These are phyloP conservation scores for Pteropus alecto DNA, from an alignment of 2,113 vertebrate genomes.

Conservation along the genomic window DNA sequence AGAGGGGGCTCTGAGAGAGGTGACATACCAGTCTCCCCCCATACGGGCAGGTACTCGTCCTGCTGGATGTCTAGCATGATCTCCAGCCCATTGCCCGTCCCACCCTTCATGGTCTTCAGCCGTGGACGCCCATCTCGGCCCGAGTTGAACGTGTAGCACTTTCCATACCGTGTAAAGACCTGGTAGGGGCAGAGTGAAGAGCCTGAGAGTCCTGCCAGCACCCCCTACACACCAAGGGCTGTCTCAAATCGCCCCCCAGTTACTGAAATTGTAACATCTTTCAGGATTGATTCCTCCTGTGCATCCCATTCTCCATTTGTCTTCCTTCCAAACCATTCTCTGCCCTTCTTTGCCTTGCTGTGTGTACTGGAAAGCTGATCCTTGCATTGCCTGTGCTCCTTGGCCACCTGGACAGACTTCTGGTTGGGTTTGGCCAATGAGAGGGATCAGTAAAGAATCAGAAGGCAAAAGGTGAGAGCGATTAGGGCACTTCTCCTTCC, in stretches of 20 bases:
- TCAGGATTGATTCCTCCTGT: background rate
- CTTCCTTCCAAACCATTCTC: background rate
- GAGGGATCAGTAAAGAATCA: background rate
- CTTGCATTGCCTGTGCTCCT: background rate
- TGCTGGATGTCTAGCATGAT: slow-evolving; percentile 99
- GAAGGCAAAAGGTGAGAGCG: background rate
- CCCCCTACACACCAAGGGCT: background rate
- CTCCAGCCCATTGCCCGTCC: slow-evolving; percentile 97
- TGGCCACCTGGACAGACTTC: background rate
- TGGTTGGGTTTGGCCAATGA: background rate
- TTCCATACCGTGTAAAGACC: slow-evolving; percentile 98
- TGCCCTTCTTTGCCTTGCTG: background rate
- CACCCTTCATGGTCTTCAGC: slow-evolving; percentile 95
- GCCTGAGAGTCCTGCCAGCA: background rate
- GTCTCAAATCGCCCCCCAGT: background rate
- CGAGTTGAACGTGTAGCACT: slow-evolving; percentile 98
- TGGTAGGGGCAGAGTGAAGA: slow-evolving; percentile 67
- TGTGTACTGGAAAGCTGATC: background rate
- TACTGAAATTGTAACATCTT: background rate
- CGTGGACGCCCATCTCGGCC: slow-evolving; percentile 92
- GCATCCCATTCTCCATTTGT: background rate
- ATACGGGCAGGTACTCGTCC: slow-evolving; percentile 97
- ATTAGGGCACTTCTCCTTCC: background rate
- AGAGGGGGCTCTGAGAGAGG: background rate
- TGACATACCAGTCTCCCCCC: slow-evolving; percentile 96